Evolutionary conservation across 2,113 vertebrate species (phyloP).

Genomic region (Boleophthalmus pectinirostris): DNA sequence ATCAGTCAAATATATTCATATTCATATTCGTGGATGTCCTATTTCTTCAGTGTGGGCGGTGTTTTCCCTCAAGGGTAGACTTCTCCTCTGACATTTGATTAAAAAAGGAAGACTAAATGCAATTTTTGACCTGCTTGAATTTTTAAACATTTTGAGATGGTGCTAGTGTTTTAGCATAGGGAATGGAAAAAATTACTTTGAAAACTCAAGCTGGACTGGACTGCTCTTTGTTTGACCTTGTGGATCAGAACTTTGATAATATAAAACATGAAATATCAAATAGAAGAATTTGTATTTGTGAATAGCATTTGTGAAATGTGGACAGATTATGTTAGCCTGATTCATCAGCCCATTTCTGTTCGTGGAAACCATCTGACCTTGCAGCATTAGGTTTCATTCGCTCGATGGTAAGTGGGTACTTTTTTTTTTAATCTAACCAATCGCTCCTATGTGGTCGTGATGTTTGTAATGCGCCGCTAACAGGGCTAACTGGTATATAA

Average conservation of each 20-base stretch:
- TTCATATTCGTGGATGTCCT: background rate
- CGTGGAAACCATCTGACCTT: no score
- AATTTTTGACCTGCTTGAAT: background rate
- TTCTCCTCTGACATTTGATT: slow-evolving; percentile 9
- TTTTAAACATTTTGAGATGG: background rate
- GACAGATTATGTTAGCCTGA: no score
- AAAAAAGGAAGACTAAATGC: background rate
- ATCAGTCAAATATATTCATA: background rate
- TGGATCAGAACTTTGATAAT: background rate
- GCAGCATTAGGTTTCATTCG: no score
- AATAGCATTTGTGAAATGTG: background rate
- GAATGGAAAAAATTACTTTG: background rate
- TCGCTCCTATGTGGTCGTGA: no score
- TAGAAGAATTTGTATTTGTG: background rate
- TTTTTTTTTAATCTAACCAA: no score
- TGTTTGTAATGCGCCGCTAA: no score
- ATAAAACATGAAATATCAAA: background rate
- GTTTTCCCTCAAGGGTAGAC: background rate
- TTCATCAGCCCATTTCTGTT: no score
- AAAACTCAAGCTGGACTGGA: no score
- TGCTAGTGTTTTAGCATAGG: background rate
- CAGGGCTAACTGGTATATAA: no score
- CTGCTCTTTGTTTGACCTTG: background rate
- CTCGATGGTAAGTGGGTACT: no score
- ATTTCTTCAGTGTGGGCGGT: background rate